Conservation (phyloP, 2,797 vertebrate species). For the Aphelocoma californica region DNA sequence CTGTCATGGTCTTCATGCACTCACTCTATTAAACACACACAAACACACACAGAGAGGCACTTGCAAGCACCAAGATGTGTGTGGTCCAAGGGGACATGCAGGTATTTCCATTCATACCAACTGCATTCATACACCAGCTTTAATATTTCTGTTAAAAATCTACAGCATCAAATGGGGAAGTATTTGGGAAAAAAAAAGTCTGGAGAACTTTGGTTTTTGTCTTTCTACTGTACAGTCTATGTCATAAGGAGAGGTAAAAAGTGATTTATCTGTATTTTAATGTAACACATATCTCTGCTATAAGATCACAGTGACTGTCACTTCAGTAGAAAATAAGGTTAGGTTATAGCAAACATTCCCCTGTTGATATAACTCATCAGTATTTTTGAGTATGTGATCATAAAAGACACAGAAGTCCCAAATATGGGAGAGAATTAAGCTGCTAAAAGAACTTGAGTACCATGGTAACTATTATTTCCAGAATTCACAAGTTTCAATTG, state of each 20-base stretch:
- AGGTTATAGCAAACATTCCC: not conserved
- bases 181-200: not conserved
- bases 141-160: not conserved
- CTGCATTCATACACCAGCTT: not conserved
- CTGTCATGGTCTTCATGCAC: not conserved
- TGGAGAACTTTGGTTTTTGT: not conserved
- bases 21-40: not conserved
- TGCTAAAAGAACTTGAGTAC: slow-evolving; percentile 13
- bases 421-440: slow-evolving; percentile 8
- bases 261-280: not conserved
- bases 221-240: not conserved
- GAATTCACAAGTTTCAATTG: slow-evolving; percentile 33
- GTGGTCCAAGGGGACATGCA: not conserved
- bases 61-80: not conserved
- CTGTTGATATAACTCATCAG: not conserved
- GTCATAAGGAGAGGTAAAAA: not conserved
- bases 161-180: not conserved
- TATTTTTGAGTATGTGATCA: not conserved
- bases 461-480: slow-evolving; percentile 67
- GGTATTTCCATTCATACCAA: not conserved
- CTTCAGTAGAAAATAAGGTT: not conserved
- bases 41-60: rapidly evolving
- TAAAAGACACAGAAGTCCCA: slow-evolving; percentile 4
- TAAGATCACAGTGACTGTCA: not conserved
- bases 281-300: not conserved